These are phyloP conservation scores for Drosophila melanosoma DNA, from an alignment of 2,888 invertebrate genomes.

Conservation along the genomic window DNA sequence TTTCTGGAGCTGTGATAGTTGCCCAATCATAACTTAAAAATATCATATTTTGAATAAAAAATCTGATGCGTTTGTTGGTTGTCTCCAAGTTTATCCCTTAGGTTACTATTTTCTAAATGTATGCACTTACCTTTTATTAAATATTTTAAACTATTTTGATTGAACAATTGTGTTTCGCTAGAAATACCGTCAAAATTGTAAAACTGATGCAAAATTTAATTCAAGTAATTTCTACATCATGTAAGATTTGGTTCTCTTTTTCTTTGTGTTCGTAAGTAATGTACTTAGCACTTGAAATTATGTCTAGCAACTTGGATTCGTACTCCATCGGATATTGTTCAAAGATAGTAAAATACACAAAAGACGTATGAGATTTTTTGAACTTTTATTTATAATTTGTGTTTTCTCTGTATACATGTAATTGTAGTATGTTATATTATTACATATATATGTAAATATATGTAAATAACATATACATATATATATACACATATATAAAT, in stretches of 20 bases:
- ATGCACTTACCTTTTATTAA: neutral
- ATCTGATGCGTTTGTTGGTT: neutral
- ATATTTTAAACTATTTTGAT: neutral
- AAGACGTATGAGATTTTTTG: conserved; percentile 47
- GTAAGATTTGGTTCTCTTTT: neutral
- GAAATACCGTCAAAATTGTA: neutral
- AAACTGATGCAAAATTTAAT: neutral
- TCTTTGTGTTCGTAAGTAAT: neutral
- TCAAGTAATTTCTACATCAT: neutral
- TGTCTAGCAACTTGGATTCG: neutral
- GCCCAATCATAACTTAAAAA: neutral
- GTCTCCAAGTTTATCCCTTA: neutral
- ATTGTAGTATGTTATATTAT: conserved; percentile 60
- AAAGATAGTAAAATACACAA: conserved; percentile 8
- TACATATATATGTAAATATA: conserved; percentile 31
- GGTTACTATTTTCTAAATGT: neutral
- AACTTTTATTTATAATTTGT: conserved; percentile 74
- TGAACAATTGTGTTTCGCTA: neutral
- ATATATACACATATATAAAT: conserved; percentile 23
- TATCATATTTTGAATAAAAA: neutral
- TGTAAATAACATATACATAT: conserved; percentile 39
- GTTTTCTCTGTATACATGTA: conserved; percentile 76
- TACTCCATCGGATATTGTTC: neutral
- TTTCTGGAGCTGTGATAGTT: no score
- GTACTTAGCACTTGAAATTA: neutral